Conservation (phyloP, 2,113 vertebrate genomes). For the Penelope pileata region DNA sequence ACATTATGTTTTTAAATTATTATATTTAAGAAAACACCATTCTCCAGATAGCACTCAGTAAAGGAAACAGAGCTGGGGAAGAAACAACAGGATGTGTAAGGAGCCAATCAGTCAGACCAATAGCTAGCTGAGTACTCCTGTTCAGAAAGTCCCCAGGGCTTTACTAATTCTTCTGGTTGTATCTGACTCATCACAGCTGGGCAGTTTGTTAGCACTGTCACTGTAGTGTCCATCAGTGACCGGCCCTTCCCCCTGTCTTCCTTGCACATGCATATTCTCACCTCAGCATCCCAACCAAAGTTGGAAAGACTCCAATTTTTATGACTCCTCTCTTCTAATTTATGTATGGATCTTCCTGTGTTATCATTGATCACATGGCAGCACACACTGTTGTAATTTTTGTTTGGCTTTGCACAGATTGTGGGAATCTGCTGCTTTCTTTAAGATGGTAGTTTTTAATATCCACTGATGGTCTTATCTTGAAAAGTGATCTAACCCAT, state of each 20-base stretch:
- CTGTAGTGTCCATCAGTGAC: neutral
- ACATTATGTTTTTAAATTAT: constrained; percentile 22
- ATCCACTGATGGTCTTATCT: neutral
- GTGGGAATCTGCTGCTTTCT: neutral
- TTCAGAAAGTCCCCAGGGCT: neutral
- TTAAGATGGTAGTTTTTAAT: neutral
- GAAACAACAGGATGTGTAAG: neutral
- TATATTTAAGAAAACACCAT: neutral
- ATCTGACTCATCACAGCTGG: neutral
- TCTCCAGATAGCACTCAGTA: neutral
- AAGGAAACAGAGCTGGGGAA: neutral
- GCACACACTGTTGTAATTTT: neutral
- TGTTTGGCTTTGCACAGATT: neutral
- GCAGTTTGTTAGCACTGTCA: neutral
- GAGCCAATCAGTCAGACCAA: neutral
- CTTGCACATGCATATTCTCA: accelerated
- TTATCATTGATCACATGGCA: neutral
- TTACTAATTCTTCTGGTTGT: neutral
- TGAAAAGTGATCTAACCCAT: neutral
- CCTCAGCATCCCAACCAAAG: neutral
- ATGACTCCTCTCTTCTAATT: neutral
- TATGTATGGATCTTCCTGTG: neutral
- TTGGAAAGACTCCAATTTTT: neutral
- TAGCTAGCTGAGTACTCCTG: neutral
- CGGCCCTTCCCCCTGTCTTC: neutral